Percentiles rank a stretch among this genome's conserved stretches.
phyloP scores from a whole-genome alignment of 2,888 invertebrate genomes.

The Drosophila buzzatii region DNA sequence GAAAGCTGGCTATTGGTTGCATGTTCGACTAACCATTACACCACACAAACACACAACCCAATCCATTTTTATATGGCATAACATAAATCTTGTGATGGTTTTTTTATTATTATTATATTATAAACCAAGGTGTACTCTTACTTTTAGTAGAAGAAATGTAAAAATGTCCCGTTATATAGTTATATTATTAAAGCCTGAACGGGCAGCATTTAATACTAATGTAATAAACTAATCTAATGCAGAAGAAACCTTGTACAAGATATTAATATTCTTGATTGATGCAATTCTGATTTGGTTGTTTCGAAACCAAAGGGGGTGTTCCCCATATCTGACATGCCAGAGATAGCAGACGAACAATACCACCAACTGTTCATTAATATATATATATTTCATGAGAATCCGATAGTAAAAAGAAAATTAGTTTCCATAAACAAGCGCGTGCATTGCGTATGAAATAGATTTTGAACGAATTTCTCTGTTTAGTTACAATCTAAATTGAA shows the following conservation, averaged over 20 bases:
- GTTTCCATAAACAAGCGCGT: not conserved
- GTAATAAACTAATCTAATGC: conserved; percentile 66
- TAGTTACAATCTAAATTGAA: conserved; percentile 1
- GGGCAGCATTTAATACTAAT: conserved; percentile 76
- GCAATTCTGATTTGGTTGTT: not conserved
- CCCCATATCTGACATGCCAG: not conserved
- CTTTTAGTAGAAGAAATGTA: conserved; percentile 58
- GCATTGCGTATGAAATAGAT: conserved; percentile 4
- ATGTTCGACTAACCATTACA: conserved; percentile 25
- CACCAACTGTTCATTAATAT: not conserved
- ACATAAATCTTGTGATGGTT: conserved; percentile 75
- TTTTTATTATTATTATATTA: conserved; percentile 58
- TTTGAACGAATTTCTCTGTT: conserved; percentile 4
- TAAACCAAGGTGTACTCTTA: conserved; percentile 70
- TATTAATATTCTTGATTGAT: not conserved
- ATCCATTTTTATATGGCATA: conserved; percentile 53
- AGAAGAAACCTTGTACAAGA: conserved; percentile 3
- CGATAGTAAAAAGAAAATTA: not conserved
- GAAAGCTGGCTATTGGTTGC: conserved; percentile 15
- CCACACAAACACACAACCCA: conserved; percentile 35
- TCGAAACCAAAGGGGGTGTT: not conserved
- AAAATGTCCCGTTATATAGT: conserved; percentile 77
- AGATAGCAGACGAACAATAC: conserved; percentile 1
- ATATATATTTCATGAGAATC: not conserved
- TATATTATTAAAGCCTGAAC: conserved; percentile 73